These are phyloP conservation scores for Saccopteryx bilineata DNA, from an alignment of 2,113 vertebrate genomes.

Conservation along the genomic window DNA sequence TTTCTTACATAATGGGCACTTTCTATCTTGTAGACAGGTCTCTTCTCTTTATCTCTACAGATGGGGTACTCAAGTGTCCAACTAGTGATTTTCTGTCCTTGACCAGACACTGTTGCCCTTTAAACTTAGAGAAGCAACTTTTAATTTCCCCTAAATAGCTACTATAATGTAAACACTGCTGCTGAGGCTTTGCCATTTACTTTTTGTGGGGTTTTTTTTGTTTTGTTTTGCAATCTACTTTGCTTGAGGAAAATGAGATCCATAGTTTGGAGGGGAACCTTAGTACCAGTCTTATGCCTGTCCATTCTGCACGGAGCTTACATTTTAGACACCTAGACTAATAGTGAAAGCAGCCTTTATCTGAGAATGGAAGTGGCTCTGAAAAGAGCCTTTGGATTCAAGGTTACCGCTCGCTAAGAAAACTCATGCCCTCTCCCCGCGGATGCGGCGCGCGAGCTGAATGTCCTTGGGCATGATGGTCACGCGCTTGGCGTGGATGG, in stretches of 20 bases:
- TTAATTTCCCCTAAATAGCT: rapidly evolving
- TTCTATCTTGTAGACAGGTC: rapidly evolving
- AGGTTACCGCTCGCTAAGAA: too few species aligned
- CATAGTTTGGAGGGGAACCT: rapidly evolving
- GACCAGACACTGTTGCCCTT: neutral
- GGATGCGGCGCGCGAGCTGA: conserved; percentile 82
- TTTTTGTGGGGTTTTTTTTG: too few species aligned
- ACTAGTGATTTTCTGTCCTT: rapidly evolving
- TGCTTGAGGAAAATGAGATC: too few species aligned
- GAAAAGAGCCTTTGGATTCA: conserved; percentile 87
- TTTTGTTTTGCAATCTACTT: too few species aligned
- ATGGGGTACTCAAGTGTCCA: neutral
- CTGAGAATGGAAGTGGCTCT: conserved; percentile 82
- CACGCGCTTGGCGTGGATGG: conserved; percentile 78
- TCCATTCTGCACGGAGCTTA: rapidly evolving
- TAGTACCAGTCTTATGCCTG: rapidly evolving
- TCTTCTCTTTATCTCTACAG: too few species aligned
- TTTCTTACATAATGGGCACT: rapidly evolving
- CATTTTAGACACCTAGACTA: too few species aligned
- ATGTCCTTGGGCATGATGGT: conserved; percentile 85
- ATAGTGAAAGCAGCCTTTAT: too few species aligned
- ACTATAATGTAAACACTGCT: too few species aligned
- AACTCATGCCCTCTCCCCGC: conserved; percentile 65
- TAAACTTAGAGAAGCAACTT: too few species aligned
- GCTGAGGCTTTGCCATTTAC: too few species aligned